phyloP scores from a whole-genome alignment of 30 jellyfish, hydroid and myxozoan species.

The Cassiopea andromeda region DNA sequence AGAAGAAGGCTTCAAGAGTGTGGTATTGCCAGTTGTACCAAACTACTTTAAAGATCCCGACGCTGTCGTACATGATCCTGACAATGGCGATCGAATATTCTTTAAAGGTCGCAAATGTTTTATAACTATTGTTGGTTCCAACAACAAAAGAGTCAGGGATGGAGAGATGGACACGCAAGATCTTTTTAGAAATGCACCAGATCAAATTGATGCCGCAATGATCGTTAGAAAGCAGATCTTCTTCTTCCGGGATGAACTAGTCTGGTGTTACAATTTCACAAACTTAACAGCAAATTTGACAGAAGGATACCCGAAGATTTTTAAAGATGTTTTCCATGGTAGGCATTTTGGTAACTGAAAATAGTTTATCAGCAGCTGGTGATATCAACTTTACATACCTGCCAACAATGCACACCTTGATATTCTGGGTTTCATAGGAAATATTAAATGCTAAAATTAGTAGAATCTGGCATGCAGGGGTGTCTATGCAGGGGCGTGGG shows the following conservation, averaged over 20 bases:
- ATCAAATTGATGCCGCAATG: neutral
- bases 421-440: too few relatives aligned
- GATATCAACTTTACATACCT: too few relatives aligned
- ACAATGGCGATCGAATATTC: neutral
- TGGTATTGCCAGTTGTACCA: neutral
- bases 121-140: neutral
- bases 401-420: too few relatives aligned
- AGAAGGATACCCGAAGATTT: neutral
- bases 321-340: constrained; percentile 21
- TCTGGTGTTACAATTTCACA: neutral
- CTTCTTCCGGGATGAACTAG: neutral
- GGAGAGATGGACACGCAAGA: neutral
- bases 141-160: neutral
- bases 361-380: too few relatives aligned
- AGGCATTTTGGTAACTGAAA: neutral
- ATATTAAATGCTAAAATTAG: too few relatives aligned
- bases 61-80: neutral
- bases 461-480: too few relatives aligned
- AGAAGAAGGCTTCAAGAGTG: neutral
- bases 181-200: neutral
- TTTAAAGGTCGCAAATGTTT: neutral
- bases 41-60: neutral
- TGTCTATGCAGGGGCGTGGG: too few relatives aligned
- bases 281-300: neutral
- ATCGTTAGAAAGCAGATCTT: neutral